phyloP scores from a whole-genome alignment of 1,140 invertebrate genomes.

The Macrosteles quadrilineatus region DNA sequence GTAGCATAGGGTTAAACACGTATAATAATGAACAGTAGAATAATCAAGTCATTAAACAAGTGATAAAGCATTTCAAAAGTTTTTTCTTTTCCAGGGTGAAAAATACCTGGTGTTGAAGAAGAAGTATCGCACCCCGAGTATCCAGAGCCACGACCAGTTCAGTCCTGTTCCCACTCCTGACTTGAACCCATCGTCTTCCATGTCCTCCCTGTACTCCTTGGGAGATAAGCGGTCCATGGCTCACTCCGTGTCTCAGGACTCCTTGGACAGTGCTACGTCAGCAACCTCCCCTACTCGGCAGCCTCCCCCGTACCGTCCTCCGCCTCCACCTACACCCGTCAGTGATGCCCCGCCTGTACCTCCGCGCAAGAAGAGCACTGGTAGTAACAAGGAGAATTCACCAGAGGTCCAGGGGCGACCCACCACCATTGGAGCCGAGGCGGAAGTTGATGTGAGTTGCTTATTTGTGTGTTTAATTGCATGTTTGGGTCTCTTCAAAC shows the following conservation, averaged over 20 bases:
- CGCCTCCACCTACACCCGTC: slow-evolving; percentile 13
- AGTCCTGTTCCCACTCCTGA: slow-evolving; percentile 50
- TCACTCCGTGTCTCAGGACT: slow-evolving; percentile 43
- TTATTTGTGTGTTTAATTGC: no score
- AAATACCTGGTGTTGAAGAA: slow-evolving; percentile 83
- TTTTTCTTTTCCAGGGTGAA: slow-evolving; percentile 62
- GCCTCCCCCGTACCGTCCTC: slow-evolving; percentile 63
- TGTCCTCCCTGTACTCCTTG: slow-evolving; percentile 31
- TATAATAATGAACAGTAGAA: no score
- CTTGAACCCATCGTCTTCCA: slow-evolving; percentile 47
- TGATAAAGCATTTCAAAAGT: no score
- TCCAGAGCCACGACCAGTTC: neutral
- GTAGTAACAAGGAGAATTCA: slow-evolving; percentile 39
- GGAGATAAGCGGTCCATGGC: slow-evolving; percentile 33
- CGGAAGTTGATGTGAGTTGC: slow-evolving; percentile 36
- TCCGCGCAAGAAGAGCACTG: slow-evolving; percentile 57
- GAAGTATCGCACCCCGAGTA: slow-evolving; percentile 61
- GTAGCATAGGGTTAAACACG: no score
- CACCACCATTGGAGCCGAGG: slow-evolving; percentile 34
- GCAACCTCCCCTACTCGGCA: slow-evolving; percentile 49
- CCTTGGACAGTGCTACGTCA: slow-evolving; percentile 25
- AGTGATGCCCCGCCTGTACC: slow-evolving; percentile 56
- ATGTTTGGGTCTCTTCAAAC: no score
- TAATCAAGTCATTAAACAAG: no score
- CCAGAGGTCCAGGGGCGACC: slow-evolving; percentile 31